Percentiles rank a stretch among this genome's conserved stretches.
Conservation (phyloP, 1,140 invertebrate genomes). For the Euglossa dilemma region DNA sequence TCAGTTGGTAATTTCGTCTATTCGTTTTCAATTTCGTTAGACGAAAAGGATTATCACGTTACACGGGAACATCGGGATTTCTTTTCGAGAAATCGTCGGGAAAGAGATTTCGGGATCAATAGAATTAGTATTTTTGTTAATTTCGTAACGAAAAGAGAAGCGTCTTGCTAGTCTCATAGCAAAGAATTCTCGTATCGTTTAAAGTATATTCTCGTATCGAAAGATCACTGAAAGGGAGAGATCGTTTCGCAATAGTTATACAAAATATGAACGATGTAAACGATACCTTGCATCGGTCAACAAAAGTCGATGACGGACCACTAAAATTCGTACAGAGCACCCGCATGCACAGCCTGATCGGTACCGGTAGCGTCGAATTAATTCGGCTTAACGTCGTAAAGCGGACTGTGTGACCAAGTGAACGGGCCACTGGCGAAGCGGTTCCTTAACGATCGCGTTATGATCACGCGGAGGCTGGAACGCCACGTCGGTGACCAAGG, state of each 20-base stretch:
- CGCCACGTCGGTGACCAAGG: not conserved
- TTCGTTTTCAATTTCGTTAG: too few relatives aligned
- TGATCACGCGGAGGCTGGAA: not conserved
- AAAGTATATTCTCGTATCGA: too few relatives aligned
- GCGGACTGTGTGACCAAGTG: conserved; percentile 13
- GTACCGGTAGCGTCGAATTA: conserved; percentile 25
- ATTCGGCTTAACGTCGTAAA: conserved; percentile 30
- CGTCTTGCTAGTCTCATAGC: too few relatives aligned
- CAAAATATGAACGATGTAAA: not conserved
- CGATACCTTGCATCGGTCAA: not conserved
- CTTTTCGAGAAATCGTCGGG: too few relatives aligned
- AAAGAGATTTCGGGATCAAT: too few relatives aligned
- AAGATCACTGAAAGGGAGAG: too few relatives aligned
- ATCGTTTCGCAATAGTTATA: not conserved
- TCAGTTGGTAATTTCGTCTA: too few relatives aligned
- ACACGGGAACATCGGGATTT: too few relatives aligned
- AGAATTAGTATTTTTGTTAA: too few relatives aligned
- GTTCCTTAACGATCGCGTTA: conserved; percentile 23
- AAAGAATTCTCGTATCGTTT: too few relatives aligned
- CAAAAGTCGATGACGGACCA: not conserved
- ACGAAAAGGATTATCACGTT: too few relatives aligned
- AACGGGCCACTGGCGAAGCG: conserved; percentile 17
- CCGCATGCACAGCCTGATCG: conserved; percentile 10
- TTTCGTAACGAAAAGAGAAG: too few relatives aligned
- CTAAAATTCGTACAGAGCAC: conserved; percentile 1